phyloP scores from a whole-genome alignment of 2,888 invertebrate species.

The Aleiodes leptofemur region DNA sequence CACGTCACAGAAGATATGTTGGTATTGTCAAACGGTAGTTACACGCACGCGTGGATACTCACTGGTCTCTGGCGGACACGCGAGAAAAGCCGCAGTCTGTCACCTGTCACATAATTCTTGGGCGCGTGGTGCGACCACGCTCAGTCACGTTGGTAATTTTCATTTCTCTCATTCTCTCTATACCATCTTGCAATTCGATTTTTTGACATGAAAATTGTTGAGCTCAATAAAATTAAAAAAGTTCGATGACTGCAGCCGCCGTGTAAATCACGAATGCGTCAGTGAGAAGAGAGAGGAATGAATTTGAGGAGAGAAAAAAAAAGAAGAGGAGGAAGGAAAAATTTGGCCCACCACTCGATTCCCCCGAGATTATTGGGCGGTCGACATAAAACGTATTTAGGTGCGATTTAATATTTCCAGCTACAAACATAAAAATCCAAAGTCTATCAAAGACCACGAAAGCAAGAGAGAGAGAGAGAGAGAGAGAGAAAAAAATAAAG shows the following conservation, averaged over 20 bases:
- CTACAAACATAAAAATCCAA: conserved; percentile 70
- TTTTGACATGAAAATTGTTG: not conserved
- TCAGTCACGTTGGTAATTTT: not conserved
- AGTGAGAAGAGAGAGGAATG: not conserved
- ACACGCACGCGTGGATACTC: conserved; percentile 28
- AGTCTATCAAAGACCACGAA: conserved; percentile 43
- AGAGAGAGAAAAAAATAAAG: conserved; percentile 34
- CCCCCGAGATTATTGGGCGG: conserved; percentile 69
- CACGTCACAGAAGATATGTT: conserved; percentile 10
- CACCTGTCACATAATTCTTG: conserved; percentile 60
- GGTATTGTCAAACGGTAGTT: conserved; percentile 27
- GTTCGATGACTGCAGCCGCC: not conserved
- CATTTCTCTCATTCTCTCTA: conserved; percentile 5
- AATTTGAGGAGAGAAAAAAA: not conserved
- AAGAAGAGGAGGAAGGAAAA: conserved; percentile 8
- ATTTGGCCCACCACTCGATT: conserved; percentile 43
- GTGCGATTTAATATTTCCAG: conserved; percentile 76
- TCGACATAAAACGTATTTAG: conserved; percentile 73
- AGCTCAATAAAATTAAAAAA: not conserved
- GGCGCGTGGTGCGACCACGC: conserved; percentile 6
- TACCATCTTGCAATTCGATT: not conserved
- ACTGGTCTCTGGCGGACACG: conserved; percentile 49
- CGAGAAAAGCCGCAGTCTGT: conserved; percentile 54
- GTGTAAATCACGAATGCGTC: not conserved
- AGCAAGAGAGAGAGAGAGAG: conserved; percentile 54